Percentiles rank a stretch among this genome's conserved stretches.
Conservation (phyloP, 2,113 vertebrate species). For the Ammodramus savannarum region DNA sequence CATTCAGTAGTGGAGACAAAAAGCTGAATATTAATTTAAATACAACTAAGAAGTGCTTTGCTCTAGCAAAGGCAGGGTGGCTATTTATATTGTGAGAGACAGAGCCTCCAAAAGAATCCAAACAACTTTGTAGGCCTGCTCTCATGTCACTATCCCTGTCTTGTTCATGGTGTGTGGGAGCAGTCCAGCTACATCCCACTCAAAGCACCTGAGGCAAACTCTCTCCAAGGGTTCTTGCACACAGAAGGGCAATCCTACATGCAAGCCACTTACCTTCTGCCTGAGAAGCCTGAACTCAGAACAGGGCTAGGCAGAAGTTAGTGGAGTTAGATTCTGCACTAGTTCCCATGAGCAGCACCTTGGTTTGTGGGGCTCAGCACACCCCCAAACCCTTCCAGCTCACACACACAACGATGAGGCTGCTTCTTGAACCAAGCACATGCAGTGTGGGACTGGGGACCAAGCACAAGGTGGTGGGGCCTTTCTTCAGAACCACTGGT, state of each 20-base stretch:
- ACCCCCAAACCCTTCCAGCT: not conserved
- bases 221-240: not conserved
- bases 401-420: not conserved
- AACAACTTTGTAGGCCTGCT: not conserved
- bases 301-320: conserved; percentile 24
- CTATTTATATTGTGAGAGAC: not conserved
- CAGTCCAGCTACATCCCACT: not conserved
- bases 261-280: conserved; percentile 59
- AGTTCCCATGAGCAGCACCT: not conserved
- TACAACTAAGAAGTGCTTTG: not conserved
- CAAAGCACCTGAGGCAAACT: not conserved
- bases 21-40: not conserved
- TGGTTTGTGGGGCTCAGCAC: not conserved
- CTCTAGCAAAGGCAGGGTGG: not conserved
- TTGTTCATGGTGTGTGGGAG: not conserved
- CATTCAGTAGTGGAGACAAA: not conserved
- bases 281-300: not conserved
- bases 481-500: not conserved
- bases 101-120: not conserved
- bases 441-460: not conserved
- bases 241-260: conserved; percentile 8
- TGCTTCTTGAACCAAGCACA: conserved; percentile 11
- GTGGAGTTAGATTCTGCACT: conserved; percentile 8
- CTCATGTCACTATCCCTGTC: not conserved
- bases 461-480: not conserved